Base-by-base conservation (phyloP, 2,113 vertebrate species). In the Petromus typicus region DNA sequence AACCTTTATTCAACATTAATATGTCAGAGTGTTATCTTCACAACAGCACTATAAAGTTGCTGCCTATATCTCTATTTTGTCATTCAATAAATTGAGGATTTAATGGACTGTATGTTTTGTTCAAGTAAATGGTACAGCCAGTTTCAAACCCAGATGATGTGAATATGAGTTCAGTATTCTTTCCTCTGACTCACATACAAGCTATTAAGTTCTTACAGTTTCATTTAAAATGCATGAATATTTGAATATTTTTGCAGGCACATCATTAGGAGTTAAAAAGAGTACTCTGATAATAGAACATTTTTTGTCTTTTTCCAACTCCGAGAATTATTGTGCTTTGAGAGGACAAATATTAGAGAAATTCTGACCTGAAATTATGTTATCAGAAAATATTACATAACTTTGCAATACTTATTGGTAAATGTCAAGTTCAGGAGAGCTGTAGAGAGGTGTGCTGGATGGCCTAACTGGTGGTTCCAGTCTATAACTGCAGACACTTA, bases 141-240 rank as follows among this genome's bases (percentile, higher is more conserved):
- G 11, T 45, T 93, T 89, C 25, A 89, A 91, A 80, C 7, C 27
- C 25, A 91, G 25, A 84, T 91, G 48, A 75, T 86, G 86, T 95
- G 48, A 73, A 40, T 75, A 54, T 18, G 73, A 86, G 76, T 96
- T 95, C 43, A 83, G 76, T 54, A 48, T 78, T 95, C 51, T 97
- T 92, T 96, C 25, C 84, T 98, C 96, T 92, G 86, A 97, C 95
- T 89, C 25, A 95, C 79, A n/a, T 48, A 22, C 4, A 23, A 96
- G 82, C 75, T 95, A 96, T 80, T 97, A 97, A 96, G 43, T 93
- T 90, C 22, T 34, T 48, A 75, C 0, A 0, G 51, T 71, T 90
- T 93, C 34, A 66, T 87, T 96, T 95, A 96, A 91, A 63, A 89
- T 90, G 32, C 87, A 80, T n/a, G 78, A 92, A 54, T 78, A 34